These are phyloP conservation scores for Linnaemya vulpina DNA, from an alignment of 2,888 invertebrate genomes.

Conservation along the genomic window DNA sequence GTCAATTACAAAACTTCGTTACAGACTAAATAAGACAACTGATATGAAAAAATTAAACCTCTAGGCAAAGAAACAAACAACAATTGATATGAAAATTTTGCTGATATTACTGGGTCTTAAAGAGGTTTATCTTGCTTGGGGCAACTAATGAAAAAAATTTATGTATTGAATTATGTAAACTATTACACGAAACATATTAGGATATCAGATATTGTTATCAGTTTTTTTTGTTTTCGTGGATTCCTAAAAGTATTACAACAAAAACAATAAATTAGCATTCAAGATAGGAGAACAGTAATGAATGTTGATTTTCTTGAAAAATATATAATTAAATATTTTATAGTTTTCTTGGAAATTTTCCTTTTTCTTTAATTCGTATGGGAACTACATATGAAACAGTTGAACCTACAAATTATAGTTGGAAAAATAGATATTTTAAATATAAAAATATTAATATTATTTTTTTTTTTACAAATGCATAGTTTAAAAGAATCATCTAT, in stretches of 20 bases:
- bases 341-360: no score
- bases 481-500: no score
- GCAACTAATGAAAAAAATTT: background rate
- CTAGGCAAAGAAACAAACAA: slow-evolving; percentile 11
- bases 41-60: slow-evolving; percentile 6
- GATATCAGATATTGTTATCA: background rate
- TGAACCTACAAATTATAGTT: no score
- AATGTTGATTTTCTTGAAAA: no score
- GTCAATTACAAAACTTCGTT: slow-evolving; percentile 32
- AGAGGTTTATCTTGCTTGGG: slow-evolving; percentile 3
- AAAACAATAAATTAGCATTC: background rate
- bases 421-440: no score
- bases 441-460: no score
- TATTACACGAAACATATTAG: background rate
- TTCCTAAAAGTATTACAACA: background rate
- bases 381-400: no score
- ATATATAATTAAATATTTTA: no score
- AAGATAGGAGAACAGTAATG: background rate
- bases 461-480: no score
- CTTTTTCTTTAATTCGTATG: no score
- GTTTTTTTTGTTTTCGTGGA: background rate
- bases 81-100: slow-evolving; percentile 17
- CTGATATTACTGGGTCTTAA: slow-evolving; percentile 1
- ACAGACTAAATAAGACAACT: background rate
- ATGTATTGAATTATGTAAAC: slow-evolving; percentile 12